Conservation (phyloP, 2,113 vertebrate genomes). For the Semnornis frantzii region DNA sequence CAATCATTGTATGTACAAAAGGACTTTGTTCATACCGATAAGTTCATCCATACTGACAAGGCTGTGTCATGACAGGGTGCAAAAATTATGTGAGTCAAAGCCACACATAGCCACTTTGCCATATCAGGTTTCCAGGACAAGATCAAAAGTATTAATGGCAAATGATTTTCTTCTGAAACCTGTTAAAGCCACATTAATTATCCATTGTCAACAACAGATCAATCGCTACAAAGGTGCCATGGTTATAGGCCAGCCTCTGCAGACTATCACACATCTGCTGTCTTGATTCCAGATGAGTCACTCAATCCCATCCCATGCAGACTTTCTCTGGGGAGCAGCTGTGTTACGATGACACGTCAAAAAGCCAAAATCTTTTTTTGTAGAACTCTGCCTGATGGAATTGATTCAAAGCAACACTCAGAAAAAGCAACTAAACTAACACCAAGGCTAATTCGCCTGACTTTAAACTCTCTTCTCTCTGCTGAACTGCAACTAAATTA, state of each 20-base stretch:
- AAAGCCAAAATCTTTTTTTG: neutral
- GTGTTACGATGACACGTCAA: fast-evolving
- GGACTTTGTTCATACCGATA: neutral
- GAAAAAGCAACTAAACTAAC: neutral
- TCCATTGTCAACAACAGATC: neutral
- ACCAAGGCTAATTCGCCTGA: neutral
- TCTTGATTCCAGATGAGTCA: neutral
- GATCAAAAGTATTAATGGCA: neutral
- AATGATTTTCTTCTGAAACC: neutral
- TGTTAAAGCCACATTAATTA: neutral
- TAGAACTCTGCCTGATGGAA: neutral
- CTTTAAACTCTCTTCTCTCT: neutral
- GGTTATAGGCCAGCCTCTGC: neutral
- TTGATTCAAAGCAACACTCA: neutral
- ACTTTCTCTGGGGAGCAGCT: neutral
- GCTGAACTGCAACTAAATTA: neutral
- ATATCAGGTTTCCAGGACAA: neutral
- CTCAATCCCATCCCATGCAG: neutral
- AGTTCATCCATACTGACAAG: neutral
- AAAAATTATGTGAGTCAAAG: neutral
- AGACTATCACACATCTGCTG: neutral
- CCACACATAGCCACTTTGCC: neutral
- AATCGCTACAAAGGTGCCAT: neutral
- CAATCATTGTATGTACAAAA: neutral
- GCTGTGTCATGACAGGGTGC: neutral